Evolutionary conservation across 2,797 vertebrate genomes (phyloP).

Genomic region (Notamacropus eugenii): DNA sequence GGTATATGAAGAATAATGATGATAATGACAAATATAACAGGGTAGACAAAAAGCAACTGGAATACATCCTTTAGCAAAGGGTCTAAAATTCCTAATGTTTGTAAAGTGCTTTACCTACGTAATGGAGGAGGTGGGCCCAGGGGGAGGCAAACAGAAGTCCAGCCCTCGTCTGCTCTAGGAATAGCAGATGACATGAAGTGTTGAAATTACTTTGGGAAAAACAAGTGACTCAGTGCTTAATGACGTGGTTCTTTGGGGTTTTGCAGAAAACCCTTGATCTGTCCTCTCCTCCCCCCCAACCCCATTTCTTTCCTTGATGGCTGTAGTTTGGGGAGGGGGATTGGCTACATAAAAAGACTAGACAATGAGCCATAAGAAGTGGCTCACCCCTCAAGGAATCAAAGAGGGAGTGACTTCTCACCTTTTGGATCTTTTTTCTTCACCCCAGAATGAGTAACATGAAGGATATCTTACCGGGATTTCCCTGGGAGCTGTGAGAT

Average conservation of each 20-base stretch:
- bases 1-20: neutral
- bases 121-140: neutral
- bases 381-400: neutral
- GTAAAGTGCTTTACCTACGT: neutral
- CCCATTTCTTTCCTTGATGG: neutral
- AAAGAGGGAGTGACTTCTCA: neutral
- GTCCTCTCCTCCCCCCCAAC: neutral
- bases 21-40: neutral
- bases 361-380: neutral
- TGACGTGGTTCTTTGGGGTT: neutral
- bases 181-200: neutral
- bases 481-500: neutral
- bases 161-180: neutral
- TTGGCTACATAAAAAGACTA: neutral
- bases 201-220: neutral
- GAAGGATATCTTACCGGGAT: neutral
- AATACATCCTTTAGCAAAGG: neutral
- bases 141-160: neutral
- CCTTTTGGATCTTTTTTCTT: neutral
- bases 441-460: neutral
- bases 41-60: neutral
- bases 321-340: neutral
- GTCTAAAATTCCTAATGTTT: neutral
- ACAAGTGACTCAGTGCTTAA: neutral
- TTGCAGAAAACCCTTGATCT: neutral